Percentiles rank a stretch among this genome's conserved stretches.
phyloP scores from a whole-genome alignment of 2,797 vertebrate species.

The Cryptoprocta ferox region DNA sequence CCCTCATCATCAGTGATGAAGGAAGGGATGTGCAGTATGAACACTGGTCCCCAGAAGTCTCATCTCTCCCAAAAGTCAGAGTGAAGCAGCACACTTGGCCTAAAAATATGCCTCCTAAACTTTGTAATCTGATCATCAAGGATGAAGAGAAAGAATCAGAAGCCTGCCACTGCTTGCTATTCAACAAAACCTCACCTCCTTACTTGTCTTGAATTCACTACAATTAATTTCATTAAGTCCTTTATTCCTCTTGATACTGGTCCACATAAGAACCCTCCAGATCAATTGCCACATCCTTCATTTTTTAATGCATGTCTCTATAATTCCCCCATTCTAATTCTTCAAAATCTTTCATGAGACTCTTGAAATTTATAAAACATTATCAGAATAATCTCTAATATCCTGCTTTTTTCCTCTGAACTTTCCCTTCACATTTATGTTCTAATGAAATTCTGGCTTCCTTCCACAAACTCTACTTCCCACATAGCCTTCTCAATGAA shows the following conservation, averaged over 20 bases:
- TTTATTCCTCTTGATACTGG: background rate
- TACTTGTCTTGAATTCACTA: background rate
- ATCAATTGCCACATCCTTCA: background rate
- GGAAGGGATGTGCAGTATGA: background rate
- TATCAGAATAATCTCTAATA: background rate
- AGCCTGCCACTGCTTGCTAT: background rate
- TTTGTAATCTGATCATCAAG: background rate
- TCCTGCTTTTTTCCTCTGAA: background rate
- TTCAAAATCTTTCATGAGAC: background rate
- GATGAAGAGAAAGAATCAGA: background rate
- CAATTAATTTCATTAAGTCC: background rate
- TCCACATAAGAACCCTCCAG: background rate
- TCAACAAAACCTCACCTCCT: background rate
- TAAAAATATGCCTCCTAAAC: background rate
- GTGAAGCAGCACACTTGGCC: no score
- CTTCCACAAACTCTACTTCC: background rate
- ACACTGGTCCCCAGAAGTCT: background rate
- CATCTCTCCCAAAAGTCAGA: background rate
- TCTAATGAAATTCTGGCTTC: background rate
- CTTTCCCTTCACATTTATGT: background rate
- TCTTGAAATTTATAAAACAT: background rate
- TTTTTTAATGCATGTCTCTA: background rate
- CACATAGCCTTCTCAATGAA: background rate
- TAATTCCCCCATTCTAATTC: background rate
- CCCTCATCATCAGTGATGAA: background rate